These are phyloP conservation scores for Euglossa dilemma DNA, from an alignment of 1,140 invertebrate genomes.

Conservation along the genomic window DNA sequence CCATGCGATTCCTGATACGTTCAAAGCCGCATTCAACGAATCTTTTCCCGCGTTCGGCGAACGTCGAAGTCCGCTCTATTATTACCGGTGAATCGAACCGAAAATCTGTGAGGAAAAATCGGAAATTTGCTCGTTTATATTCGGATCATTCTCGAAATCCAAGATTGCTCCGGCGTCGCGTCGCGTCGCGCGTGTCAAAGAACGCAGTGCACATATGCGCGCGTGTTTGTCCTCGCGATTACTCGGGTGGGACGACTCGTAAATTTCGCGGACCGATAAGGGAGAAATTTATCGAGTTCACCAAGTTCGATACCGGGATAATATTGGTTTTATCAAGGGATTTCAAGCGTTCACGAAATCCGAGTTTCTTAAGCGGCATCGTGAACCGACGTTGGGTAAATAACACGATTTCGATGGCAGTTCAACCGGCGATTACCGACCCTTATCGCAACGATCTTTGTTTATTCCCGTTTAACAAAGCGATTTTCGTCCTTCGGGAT, in stretches of 20 bases:
- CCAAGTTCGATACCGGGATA: constrained; percentile 14
- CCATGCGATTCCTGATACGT: too few species aligned
- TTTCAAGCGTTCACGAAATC: not conserved
- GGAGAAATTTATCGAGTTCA: constrained; percentile 23
- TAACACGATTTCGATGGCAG: not conserved
- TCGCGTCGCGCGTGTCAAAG: not conserved
- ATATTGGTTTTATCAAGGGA: constrained; percentile 37
- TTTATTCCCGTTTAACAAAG: not conserved
- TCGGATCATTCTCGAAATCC: not conserved
- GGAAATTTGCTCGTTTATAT: not conserved
- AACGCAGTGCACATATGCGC: not conserved
- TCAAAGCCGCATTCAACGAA: too few species aligned
- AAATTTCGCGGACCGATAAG: constrained; percentile 21
- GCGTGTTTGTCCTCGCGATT: constrained; percentile 7
- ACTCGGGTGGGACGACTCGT: constrained; percentile 10
- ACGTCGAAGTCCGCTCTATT: not conserved
- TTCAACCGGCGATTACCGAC: not conserved
- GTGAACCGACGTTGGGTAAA: not conserved
- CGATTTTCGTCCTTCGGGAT: not conserved
- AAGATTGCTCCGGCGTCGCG: not conserved
- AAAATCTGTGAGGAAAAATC: not conserved
- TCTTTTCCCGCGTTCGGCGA: too few species aligned
- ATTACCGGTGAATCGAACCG: too few species aligned
- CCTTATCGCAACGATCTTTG: too few species aligned
- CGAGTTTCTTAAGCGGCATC: not conserved